Conservation (phyloP, 2,797 vertebrate species). For the Schizopygopsis pylzovi region DNA sequence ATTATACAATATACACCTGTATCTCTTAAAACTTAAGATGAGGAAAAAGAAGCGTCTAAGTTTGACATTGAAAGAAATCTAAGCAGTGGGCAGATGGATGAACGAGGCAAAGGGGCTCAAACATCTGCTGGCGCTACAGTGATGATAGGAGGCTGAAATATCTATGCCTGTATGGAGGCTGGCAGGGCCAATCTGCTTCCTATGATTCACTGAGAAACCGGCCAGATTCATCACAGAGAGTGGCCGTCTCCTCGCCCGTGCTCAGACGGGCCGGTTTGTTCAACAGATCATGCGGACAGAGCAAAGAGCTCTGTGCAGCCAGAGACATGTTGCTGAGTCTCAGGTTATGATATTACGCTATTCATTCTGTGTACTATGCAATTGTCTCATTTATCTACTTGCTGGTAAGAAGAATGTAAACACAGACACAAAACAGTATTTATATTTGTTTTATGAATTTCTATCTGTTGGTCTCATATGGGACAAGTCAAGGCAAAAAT, state of each 20-base stretch:
- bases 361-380: background rate
- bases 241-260: slow-evolving; percentile 18
- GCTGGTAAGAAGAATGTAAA: background rate
- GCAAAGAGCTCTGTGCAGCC: background rate
- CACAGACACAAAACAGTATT: background rate
- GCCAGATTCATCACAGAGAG: slow-evolving; percentile 53
- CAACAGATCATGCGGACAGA: slow-evolving; percentile 3
- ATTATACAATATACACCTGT: background rate
- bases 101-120: slow-evolving; percentile 44
- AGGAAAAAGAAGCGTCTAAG: background rate
- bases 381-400: slow-evolving; percentile 9
- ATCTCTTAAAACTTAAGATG: background rate
- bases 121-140: slow-evolving; percentile 60
- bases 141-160: slow-evolving; percentile 60
- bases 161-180: slow-evolving; percentile 58
- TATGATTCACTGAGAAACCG: slow-evolving; percentile 50
- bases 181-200: slow-evolving; percentile 66
- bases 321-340: background rate
- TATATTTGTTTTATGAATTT: background rate
- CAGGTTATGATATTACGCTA: background rate
- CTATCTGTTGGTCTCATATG: background rate
- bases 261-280: slow-evolving; percentile 9
- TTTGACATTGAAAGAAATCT: slow-evolving; percentile 29
- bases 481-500: background rate
- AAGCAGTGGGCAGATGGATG: slow-evolving; percentile 51